These are phyloP conservation scores for Neuroterus valhalla DNA, from an alignment of 1,140 invertebrate genomes.

Conservation along the genomic window DNA sequence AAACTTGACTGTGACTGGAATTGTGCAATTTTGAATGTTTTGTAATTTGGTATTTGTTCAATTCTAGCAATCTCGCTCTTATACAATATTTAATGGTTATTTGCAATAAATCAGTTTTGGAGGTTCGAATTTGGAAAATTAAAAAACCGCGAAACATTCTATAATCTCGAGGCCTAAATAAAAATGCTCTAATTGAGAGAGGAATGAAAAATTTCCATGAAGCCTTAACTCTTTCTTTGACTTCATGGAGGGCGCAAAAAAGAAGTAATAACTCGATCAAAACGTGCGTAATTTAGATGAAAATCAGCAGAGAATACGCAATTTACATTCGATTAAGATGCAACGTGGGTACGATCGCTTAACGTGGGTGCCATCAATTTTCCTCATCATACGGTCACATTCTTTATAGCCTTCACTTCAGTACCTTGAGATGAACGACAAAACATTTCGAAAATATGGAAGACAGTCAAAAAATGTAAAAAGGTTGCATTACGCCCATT, in stretches of 20 bases:
- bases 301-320: constrained; percentile 23
- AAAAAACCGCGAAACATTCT: too few species aligned
- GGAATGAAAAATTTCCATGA: neutral
- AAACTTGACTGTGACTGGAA: too few species aligned
- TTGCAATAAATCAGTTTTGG: too few species aligned
- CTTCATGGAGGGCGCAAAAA: constrained; percentile 22
- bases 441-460: neutral
- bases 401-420: constrained; percentile 15
- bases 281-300: constrained; percentile 22
- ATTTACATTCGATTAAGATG: constrained; percentile 31
- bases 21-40: too few species aligned
- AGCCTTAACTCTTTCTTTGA: constrained; percentile 20
- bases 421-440: constrained; percentile 11
- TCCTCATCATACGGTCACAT: constrained; percentile 20
- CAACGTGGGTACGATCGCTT: constrained; percentile 23
- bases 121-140: too few species aligned
- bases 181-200: too few species aligned
- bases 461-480: neutral
- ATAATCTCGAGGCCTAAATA: too few species aligned
- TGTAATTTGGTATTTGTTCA: too few species aligned
- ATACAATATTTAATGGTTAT: too few species aligned
- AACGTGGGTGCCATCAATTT: constrained; percentile 30
- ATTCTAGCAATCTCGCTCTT: too few species aligned
- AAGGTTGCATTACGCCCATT: neutral
- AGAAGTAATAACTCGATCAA: constrained; percentile 23